Conservation (phyloP, 2,113 vertebrate genomes). For the Alouatta palliata region DNA sequence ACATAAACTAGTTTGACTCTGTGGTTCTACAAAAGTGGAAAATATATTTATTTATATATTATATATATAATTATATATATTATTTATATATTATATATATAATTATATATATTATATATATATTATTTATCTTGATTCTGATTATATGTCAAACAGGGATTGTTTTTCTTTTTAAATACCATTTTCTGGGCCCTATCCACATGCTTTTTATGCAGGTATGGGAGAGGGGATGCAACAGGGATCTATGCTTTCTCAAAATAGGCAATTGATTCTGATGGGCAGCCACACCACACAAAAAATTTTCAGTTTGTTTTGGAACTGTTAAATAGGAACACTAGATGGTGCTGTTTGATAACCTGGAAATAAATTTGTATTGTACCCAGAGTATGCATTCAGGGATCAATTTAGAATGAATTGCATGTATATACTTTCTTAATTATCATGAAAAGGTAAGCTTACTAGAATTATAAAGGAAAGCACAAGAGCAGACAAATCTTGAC, state of each 20-base stretch:
- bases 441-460: background rate
- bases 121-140: too few relatives aligned
- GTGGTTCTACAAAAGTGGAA: background rate
- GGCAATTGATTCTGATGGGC: background rate
- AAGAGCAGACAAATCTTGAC: background rate
- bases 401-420: background rate
- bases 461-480: background rate
- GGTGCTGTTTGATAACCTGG: conserved; percentile 58
- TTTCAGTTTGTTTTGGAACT: background rate
- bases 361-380: background rate
- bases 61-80: too few relatives aligned
- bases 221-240: background rate
- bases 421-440: conserved; percentile 9
- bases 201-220: background rate
- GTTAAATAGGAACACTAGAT: conserved; percentile 66
- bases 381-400: background rate
- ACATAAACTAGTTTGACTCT: background rate
- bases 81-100: too few relatives aligned
- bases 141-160: background rate
- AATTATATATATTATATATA: too few relatives aligned
- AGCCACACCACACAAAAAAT: background rate
- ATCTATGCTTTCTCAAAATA: background rate
- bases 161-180: background rate
- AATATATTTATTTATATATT: too few relatives aligned
- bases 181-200: background rate